These are phyloP conservation scores for Magallana angulata DNA, from an alignment of 1,140 invertebrate genomes.

Conservation along the genomic window DNA sequence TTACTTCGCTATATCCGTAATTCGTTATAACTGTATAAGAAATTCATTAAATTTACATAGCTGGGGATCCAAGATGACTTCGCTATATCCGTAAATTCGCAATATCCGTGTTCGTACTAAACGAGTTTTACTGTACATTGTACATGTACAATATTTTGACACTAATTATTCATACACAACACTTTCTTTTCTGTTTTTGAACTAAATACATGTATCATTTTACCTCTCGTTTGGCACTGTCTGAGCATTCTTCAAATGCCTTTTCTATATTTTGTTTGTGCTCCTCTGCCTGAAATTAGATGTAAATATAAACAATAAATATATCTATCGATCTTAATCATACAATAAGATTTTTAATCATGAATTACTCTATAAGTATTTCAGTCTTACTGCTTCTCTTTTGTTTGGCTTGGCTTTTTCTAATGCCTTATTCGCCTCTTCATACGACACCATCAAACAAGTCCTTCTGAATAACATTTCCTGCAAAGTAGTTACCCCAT, in stretches of 20 bases:
- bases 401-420: slow-evolving; percentile 80
- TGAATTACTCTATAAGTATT: neutral
- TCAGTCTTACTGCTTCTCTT: slow-evolving; percentile 76
- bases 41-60: no score
- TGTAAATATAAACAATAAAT: slow-evolving; percentile 12
- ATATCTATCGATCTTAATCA: neutral
- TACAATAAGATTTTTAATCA: neutral
- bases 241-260: slow-evolving; percentile 71
- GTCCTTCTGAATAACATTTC: slow-evolving; percentile 80
- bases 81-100: no score
- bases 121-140: no score
- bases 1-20: no score
- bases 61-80: no score
- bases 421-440: slow-evolving; percentile 78
- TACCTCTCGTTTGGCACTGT: slow-evolving; percentile 72
- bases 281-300: slow-evolving; percentile 70
- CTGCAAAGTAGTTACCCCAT: slow-evolving; percentile 35
- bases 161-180: no score
- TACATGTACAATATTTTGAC: no score
- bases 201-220: neutral
- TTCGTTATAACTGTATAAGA: no score
- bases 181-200: no score
- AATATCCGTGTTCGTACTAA: no score
- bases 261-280: slow-evolving; percentile 64
- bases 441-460: slow-evolving; percentile 79